phyloP scores from a whole-genome alignment of 2,888 invertebrate genomes.

The Ptilodon capucinus region DNA sequence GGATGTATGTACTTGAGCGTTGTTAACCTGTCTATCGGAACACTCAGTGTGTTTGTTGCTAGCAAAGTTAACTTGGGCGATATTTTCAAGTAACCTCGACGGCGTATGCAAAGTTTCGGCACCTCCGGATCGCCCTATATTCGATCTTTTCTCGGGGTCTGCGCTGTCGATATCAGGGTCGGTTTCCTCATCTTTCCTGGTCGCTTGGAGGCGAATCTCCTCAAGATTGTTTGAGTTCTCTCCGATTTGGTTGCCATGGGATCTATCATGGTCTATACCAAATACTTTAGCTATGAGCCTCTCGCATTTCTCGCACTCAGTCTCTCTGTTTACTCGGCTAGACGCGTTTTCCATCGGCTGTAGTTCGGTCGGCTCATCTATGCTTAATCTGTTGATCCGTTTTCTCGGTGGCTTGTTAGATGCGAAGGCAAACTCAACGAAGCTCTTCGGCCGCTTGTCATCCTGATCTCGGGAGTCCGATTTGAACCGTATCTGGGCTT shows the following conservation, averaged over 20 bases:
- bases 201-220: not conserved
- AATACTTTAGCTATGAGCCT: constrained; percentile 32
- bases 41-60: not conserved
- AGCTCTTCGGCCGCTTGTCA: constrained; percentile 26
- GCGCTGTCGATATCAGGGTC: not conserved
- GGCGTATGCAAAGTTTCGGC: not conserved
- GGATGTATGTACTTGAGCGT: not conserved
- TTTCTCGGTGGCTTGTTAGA: constrained; percentile 8
- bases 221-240: not conserved
- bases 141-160: not conserved
- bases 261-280: constrained; percentile 6
- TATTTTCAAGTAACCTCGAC: not conserved
- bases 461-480: constrained; percentile 13
- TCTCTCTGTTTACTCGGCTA: constrained; percentile 1
- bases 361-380: not conserved
- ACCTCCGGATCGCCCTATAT: not conserved
- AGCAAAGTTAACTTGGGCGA: not conserved
- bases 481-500: constrained; percentile 16
- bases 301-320: constrained; percentile 28
- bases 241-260: not conserved
- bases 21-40: constrained; percentile 3
- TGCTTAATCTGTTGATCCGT: not conserved
- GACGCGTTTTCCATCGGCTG: not conserved
- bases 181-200: not conserved
- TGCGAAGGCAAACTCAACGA: constrained; percentile 34